These are phyloP conservation scores for Panulirus ornatus DNA, from an alignment of 1,140 invertebrate genomes.

Conservation along the genomic window DNA sequence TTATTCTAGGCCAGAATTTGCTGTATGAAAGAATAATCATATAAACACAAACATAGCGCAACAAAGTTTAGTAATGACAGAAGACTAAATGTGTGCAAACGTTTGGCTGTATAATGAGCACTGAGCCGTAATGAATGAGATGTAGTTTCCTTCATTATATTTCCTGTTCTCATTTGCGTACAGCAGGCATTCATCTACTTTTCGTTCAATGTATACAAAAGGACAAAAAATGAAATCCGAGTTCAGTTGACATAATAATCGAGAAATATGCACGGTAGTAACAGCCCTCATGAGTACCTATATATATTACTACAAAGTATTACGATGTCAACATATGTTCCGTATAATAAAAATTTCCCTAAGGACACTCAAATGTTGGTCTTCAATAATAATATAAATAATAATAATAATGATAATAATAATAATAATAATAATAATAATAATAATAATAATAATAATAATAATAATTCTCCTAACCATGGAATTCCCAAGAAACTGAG, in stretches of 20 bases:
- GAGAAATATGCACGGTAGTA: not conserved
- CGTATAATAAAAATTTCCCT: not conserved
- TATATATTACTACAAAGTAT: conserved; percentile 3
- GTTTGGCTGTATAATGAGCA: not conserved
- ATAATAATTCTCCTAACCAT: not conserved
- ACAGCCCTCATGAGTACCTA: not conserved
- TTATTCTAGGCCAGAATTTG: too few relatives aligned
- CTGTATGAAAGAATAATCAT: too few relatives aligned
- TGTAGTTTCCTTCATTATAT: not conserved
- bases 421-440: not conserved
- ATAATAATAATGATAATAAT: not conserved
- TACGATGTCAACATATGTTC: not conserved
- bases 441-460: not conserved
- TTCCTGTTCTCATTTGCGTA: not conserved
- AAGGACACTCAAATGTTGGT: not conserved
- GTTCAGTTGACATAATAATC: not conserved
- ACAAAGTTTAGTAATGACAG: too few relatives aligned
- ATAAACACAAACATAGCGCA: too few relatives aligned
- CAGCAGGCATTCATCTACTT: not conserved
- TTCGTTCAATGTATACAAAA: not conserved
- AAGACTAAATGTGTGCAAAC: not conserved
- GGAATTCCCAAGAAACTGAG: not conserved
- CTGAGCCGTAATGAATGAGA: not conserved
- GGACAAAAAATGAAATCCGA: not conserved
- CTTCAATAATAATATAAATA: not conserved